phyloP scores from a whole-genome alignment of 2,797 vertebrate species.

The Coluber constrictor region DNA sequence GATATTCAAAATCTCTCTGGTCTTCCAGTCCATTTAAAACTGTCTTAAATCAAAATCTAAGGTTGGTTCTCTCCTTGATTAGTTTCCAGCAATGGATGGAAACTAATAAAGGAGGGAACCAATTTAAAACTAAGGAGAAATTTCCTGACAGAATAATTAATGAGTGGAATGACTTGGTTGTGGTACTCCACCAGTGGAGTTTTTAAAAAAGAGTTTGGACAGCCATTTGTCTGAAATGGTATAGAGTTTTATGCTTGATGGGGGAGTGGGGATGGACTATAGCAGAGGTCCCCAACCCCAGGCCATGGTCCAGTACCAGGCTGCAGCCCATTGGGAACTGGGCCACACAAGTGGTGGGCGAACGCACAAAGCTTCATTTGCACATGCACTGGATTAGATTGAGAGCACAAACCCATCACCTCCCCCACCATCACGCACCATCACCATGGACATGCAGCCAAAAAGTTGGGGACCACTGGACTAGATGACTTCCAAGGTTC shows the following conservation, averaged over 20 bases:
- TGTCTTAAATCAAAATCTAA: background rate
- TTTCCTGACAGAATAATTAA: background rate
- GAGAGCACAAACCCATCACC: background rate
- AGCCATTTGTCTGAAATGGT: background rate
- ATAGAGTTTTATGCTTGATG: background rate
- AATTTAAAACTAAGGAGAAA: background rate
- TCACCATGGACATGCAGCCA: background rate
- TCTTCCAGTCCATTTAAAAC: background rate
- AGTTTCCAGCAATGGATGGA: background rate
- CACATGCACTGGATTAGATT: background rate
- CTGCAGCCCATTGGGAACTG: background rate
- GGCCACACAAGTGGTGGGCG: fast-evolving
- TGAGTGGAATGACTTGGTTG: background rate
- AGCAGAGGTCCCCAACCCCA: background rate
- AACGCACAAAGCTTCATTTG: background rate
- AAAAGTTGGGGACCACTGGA: background rate
- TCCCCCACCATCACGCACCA: background rate
- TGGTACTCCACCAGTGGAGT: background rate
- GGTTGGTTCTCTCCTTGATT: background rate
- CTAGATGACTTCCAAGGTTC: background rate
- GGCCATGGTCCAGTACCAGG: background rate
- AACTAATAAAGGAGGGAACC: too few relatives aligned
- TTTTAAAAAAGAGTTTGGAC: background rate
- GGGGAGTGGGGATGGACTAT: background rate
- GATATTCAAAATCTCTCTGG: background rate